Percentiles rank a stretch among this genome's conserved stretches.
Evolutionary conservation across 2,797 vertebrate species (phyloP).

Genomic region (Dendrocincla fuliginosa): DNA sequence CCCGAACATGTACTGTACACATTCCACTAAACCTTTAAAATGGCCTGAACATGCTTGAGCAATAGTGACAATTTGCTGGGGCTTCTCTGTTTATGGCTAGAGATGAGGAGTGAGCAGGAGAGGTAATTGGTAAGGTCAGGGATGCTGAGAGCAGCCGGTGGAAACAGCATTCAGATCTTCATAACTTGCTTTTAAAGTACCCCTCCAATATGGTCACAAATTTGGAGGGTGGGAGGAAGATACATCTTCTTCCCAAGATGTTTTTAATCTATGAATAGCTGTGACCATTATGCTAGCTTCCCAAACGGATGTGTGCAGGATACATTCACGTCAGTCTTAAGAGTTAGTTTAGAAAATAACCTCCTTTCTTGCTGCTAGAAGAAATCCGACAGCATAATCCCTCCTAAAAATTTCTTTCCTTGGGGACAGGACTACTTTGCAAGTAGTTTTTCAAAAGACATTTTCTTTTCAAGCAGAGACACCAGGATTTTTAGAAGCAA

Average conservation of each 20-base stretch:
- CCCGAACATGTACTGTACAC: neutral
- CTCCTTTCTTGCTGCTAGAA: neutral
- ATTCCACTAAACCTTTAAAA: neutral
- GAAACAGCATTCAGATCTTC: neutral
- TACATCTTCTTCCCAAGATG: neutral
- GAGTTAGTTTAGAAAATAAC: neutral
- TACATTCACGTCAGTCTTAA: neutral
- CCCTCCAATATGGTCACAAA: neutral
- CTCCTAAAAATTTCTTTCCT: neutral
- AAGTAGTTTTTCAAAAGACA: neutral
- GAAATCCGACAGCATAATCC: neutral
- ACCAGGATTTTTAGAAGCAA: neutral
- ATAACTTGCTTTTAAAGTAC: neutral
- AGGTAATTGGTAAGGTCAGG: neutral
- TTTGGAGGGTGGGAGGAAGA: neutral
- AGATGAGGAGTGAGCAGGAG: neutral
- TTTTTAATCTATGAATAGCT: constrained; percentile 22
- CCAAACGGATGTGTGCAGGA: neutral
- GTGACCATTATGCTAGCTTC: neutral
- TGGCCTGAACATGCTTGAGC: neutral
- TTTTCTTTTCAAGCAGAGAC: neutral
- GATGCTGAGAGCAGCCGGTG: neutral
- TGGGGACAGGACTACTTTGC: neutral
- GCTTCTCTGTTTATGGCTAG: neutral
- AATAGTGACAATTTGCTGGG: neutral